Percentiles rank a stretch among this genome's conserved stretches.
Evolutionary conservation across 2,113 vertebrate species (phyloP).

Genomic region (Melospiza georgiana): DNA sequence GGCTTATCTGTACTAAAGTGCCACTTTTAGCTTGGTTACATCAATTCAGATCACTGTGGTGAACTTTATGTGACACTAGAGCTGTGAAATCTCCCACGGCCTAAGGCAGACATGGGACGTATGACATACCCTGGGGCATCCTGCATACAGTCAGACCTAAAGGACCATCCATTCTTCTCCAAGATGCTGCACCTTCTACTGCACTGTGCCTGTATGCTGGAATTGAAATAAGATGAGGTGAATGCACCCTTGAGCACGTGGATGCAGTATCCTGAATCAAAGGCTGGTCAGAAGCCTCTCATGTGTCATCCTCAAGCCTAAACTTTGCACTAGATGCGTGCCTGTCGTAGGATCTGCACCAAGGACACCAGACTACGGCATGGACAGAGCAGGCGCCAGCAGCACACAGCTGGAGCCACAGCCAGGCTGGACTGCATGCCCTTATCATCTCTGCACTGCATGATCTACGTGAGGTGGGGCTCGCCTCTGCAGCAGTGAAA

Average conservation of each 20-base stretch:
- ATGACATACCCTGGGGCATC: not conserved
- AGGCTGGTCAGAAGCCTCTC: not conserved
- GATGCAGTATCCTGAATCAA: not conserved
- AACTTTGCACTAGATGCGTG: not conserved
- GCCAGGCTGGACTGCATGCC: not conserved
- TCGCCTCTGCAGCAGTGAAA: not conserved
- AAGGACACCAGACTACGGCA: not conserved
- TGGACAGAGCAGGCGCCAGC: not conserved
- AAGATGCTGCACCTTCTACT: not conserved
- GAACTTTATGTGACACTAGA: not conserved
- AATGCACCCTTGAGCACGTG: not conserved
- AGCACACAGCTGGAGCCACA: not conserved
- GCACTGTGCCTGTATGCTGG: not conserved
- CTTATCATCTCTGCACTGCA: too few relatives aligned
- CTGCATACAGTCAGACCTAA: too few relatives aligned
- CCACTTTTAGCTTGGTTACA: not conserved
- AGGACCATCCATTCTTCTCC: not conserved
- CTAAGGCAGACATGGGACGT: not conserved
- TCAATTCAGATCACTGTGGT: not conserved
- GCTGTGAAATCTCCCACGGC: not conserved
- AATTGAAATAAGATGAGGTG: not conserved
- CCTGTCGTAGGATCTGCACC: not conserved
- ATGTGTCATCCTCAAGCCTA: not conserved
- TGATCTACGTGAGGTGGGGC: not conserved
- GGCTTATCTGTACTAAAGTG: not conserved